phyloP scores from a whole-genome alignment of 1,140 invertebrate genomes.

The Sminthurinus signatus region DNA sequence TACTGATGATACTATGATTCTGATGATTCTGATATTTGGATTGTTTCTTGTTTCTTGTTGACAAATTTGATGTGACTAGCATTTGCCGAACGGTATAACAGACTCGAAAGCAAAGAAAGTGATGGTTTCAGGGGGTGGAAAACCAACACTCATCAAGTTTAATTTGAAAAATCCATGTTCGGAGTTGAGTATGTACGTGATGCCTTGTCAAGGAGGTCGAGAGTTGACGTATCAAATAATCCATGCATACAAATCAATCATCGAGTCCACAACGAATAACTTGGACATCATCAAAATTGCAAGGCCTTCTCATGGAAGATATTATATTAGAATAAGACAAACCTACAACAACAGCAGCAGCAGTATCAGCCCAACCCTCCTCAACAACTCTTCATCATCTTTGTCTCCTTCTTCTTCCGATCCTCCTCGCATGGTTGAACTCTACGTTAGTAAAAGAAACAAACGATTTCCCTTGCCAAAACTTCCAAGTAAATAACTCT shows the following conservation, averaged over 20 bases:
- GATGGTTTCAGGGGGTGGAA: constrained; percentile 2
- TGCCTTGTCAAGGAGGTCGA: constrained; percentile 47
- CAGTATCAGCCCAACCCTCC: too few relatives aligned
- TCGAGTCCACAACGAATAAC: constrained; percentile 22
- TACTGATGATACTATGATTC: too few relatives aligned
- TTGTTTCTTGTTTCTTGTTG: too few relatives aligned
- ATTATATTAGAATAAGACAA: constrained; percentile 20
- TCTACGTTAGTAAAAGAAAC: constrained; percentile 35
- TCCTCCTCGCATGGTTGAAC: constrained; percentile 25
- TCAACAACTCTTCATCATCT: not conserved
- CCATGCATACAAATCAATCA: constrained; percentile 23
- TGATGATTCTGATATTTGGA: too few relatives aligned
- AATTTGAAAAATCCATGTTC: constrained; percentile 37
- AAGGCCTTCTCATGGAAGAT: constrained; percentile 25
- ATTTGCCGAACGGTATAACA: constrained; percentile 17
- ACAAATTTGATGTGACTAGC: too few relatives aligned
- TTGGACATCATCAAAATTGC: constrained; percentile 35
- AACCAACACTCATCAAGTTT: constrained; percentile 27
- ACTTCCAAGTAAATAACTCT: constrained; percentile 45
- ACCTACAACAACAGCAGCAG: not conserved
- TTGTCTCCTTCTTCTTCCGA: not conserved
- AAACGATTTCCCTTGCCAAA: constrained; percentile 46
- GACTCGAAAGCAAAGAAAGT: constrained; percentile 27
- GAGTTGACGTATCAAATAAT: constrained; percentile 26
- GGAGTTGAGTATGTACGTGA: constrained; percentile 46